Base-by-base conservation (phyloP, 1,140 invertebrate species). In the Drosophila mayri region DNA sequence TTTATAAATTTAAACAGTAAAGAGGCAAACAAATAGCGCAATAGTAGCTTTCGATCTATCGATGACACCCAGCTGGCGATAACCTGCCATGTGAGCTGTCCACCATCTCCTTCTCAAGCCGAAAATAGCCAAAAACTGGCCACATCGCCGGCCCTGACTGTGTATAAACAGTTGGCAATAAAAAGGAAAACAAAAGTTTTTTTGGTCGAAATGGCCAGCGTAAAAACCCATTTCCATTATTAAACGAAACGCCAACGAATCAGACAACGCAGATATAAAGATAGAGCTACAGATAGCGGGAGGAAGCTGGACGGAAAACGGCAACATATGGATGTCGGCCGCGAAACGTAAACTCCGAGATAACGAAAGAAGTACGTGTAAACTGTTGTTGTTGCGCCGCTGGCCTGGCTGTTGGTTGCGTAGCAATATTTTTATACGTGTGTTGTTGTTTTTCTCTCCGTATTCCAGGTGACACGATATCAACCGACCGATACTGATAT, bases 121-220 rank as follows among this genome's bases (percentile, higher is more conserved):
- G 20, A 43, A 12, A 40, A 3, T 55, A 64, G 43, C 52, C 41
- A 20, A 3, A 65, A 57, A 62, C 32, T 8, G 52, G 54, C 64
- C 60, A 43, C 44, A 16, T 20, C 55, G 52, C 28, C 79, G 46
- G 60, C 60, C 55, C 61, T 40, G 32, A 25, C 41, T 83, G 76
- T 84, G 76, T 75, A 81, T 88, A 87, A 88, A 88, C 84, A 88
- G 84, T 83, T 86, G 82, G 73, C 79, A 64, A 57, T 35, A 38
- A 61, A 50, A 16, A 40, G 46, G 50, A 62, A 63, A 63, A 79
- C 54, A 47, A 43, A 59, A 40, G 79, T 22, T 40, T 49, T 72
- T 50, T 67, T 62, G 28, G 22, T 10, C 35, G 32, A 58, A 79
- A 73, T 72, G 64, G 61, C 49, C 64, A 66, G 52, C 59, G 76